Evolutionary conservation across 2,797 vertebrate species (phyloP).

Genomic region (Peromyscus melanophrys): DNA sequence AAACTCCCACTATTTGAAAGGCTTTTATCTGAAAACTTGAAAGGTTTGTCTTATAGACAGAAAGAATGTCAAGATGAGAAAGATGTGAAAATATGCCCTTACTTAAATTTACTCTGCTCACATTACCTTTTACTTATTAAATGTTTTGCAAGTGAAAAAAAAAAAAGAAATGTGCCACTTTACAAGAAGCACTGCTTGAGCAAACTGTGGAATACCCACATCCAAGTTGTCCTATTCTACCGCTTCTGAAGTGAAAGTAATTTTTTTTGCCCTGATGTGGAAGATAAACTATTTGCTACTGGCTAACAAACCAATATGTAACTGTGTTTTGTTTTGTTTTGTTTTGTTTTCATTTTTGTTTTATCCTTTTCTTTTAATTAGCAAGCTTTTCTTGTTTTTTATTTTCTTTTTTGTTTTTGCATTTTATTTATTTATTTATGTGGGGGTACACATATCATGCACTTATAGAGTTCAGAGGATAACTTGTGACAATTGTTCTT

Average conservation of each 20-base stretch:
- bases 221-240: background rate
- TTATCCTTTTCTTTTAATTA: background rate
- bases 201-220: background rate
- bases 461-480: background rate
- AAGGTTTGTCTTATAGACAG: background rate
- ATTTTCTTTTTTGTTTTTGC: background rate
- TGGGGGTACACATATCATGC: background rate
- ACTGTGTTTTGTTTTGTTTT: background rate
- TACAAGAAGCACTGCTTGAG: background rate
- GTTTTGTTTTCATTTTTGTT: background rate
- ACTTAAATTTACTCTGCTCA: background rate
- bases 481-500: background rate
- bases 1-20: background rate
- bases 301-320: background rate
- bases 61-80: background rate
- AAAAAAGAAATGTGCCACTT: background rate
- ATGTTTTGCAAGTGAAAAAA: background rate
- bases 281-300: background rate
- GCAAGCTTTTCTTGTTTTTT: background rate
- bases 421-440: background rate
- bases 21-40: background rate
- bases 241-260: background rate
- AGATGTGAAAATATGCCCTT: background rate
- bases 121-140: background rate
- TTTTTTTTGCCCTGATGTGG: background rate